Evolutionary conservation across 2,113 vertebrate genomes (phyloP).

Genomic region (Zosterops japonicus): DNA sequence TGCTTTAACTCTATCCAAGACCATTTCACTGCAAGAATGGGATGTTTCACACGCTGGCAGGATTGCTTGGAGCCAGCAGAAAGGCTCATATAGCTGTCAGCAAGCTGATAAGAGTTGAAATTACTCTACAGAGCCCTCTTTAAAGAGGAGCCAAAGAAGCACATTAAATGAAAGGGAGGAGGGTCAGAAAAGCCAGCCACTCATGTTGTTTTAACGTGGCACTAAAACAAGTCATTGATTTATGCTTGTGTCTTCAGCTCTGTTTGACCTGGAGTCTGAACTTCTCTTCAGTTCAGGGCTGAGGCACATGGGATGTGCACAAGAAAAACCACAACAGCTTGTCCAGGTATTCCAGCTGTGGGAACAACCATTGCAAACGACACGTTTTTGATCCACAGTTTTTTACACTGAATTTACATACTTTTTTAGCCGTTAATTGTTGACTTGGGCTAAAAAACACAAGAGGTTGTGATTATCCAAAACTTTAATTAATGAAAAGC

Average conservation of each 20-base stretch:
- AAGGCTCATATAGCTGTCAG: conserved; percentile 83
- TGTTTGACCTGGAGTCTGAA: conserved; percentile 56
- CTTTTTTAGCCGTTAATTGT: not conserved
- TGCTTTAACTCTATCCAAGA: conserved; percentile 37
- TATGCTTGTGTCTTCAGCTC: conserved; percentile 70
- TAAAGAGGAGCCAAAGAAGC: conserved; percentile 77
- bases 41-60: conserved; percentile 71
- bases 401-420: not conserved
- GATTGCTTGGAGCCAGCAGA: conserved; percentile 72
- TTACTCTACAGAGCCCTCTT: conserved; percentile 76
- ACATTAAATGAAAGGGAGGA: conserved; percentile 77
- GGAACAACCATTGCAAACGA: not conserved
- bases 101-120: conserved; percentile 81
- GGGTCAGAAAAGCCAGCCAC: conserved; percentile 75
- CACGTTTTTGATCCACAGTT: not conserved
- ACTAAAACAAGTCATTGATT: conserved; percentile 79
- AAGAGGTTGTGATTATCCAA: not conserved
- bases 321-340: not conserved
- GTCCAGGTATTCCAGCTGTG: not conserved
- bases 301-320: not conserved
- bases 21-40: conserved; percentile 49
- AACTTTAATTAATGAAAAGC: not conserved
- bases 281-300: conserved; percentile 41
- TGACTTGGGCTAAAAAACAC: not conserved
- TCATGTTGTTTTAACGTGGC: conserved; percentile 72